These are phyloP conservation scores for Ophion ellenae DNA, from an alignment of 2,888 invertebrate genomes.

Conservation along the genomic window DNA sequence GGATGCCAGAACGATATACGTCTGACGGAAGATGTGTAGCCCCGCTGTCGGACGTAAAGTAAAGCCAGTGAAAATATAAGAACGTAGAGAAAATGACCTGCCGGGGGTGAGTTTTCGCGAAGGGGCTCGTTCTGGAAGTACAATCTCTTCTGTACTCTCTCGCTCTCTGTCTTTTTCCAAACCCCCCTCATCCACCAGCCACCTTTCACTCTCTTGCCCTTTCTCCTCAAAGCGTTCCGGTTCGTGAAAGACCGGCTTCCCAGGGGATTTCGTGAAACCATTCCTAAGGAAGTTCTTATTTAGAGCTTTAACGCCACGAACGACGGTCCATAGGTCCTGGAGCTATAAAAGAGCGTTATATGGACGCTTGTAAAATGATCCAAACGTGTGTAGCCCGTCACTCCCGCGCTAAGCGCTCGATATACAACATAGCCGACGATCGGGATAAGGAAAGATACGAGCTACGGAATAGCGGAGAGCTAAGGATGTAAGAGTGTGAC, in stretches of 20 bases:
- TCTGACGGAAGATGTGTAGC: conserved; percentile 61
- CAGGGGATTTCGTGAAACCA: conserved; percentile 75
- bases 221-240: conserved; percentile 11
- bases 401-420: conserved; percentile 57
- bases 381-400: conserved; percentile 65
- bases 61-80: conserved; percentile 56
- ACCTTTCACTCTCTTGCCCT: conserved; percentile 12
- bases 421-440: conserved; percentile 11
- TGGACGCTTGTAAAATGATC: conserved; percentile 77
- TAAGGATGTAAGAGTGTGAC: conserved; percentile 17
- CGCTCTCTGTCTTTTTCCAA: not conserved
- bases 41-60: conserved; percentile 39
- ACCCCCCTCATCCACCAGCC: not conserved
- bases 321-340: conserved; percentile 77
- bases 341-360: conserved; percentile 77
- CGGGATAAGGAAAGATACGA: conserved; percentile 45
- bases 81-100: conserved; percentile 48
- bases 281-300: conserved; percentile 78
- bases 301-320: conserved; percentile 76
- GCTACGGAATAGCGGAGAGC: conserved; percentile 20
- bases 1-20: conserved; percentile 64
- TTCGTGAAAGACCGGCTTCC: conserved; percentile 65
- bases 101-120: conserved; percentile 49
- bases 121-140: conserved; percentile 43
- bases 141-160: not conserved